A percentile compares a stretch with the other conserved stretches of the same genome.
These are phyloP conservation scores for Pangasius krempfi DNA, from an alignment of 2,797 vertebrate species.

Conservation along the genomic window DNA sequence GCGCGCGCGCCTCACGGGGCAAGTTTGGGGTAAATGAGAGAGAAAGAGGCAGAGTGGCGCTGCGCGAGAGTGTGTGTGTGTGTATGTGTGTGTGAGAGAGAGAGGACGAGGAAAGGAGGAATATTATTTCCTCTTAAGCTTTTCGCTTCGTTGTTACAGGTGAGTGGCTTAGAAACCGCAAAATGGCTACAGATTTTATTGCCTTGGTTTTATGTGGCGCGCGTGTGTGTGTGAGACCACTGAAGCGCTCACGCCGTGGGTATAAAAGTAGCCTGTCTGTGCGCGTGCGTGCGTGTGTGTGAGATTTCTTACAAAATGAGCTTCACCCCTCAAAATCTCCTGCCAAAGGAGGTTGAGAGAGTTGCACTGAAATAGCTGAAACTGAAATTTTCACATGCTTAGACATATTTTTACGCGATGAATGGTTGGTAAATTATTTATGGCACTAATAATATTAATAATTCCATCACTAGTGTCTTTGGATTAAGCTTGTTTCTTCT, in stretches of 20 bases:
- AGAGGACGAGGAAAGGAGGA: not conserved
- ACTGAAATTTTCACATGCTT: not conserved
- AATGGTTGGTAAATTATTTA: not conserved
- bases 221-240: not conserved
- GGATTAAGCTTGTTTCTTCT: not conserved
- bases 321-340: not conserved
- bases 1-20: slow-evolving; percentile 58
- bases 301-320: not conserved
- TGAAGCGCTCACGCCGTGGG: not conserved
- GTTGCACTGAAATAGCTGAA: not conserved
- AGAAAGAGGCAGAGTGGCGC: slow-evolving; percentile 43
- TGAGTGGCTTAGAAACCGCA: not conserved
- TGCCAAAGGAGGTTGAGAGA: not conserved
- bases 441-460: not conserved
- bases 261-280: slow-evolving; percentile 19
- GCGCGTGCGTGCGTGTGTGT: not conserved
- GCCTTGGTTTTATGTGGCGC: not conserved
- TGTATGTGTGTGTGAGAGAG: not conserved
- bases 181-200: slow-evolving; percentile 1
- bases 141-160: slow-evolving; percentile 11
- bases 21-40: slow-evolving; percentile 65
- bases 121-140: not conserved
- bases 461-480: too few relatives aligned
- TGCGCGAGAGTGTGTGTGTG: slow-evolving; percentile 52
- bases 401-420: not conserved